Base-by-base conservation (phyloP, 2,888 invertebrate genomes). In the Rhingia rostrata region DNA sequence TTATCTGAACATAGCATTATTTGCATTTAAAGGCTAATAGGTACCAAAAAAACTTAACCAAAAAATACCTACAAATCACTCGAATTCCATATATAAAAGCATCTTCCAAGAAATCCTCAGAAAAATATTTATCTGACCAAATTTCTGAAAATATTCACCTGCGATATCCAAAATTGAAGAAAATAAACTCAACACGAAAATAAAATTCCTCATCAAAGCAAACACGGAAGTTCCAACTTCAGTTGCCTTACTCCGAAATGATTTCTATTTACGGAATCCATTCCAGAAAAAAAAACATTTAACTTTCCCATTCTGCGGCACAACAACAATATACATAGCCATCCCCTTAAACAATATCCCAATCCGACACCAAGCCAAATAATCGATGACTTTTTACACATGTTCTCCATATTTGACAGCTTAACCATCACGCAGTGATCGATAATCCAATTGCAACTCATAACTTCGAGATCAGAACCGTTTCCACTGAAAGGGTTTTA, bases 371-470 rank as follows among this genome's bases (percentile, higher is more conserved):
- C 60, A 70, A 51, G 45, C 51, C 78, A 78, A 69, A 82, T 63
- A 79, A 74, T 74, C 63, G 35, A 74, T 74, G 69, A 79, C 58
- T 83, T 78, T 39, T 74, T 53, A 60, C 83, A 83, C 35, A 83
- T 83, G 83, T 74, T 83, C 73, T 58, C 61, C 66, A 63, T 53
- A 58, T 83, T 64, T 79, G 83, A 83, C 83, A 83, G 83, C 58
- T 58, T 41, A 60, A 33, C 49, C 67, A 69, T 83, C 73, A 56
- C n/a, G 22, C 22, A 56, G 37, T 74, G 69, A 81, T 74, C 74
- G 74, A 69, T 67, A 66, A 45, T 70, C 41, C 14, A 66, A 22
- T 22, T 22, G 22, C 22, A 22, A 70, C 43, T 60, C 49, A 61
- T 22, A 49, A 79, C 56, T 32, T 43, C 14, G 30, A 33, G 30